phyloP scores from a whole-genome alignment of 2,888 invertebrate species.

The Drosophila phalerata region DNA sequence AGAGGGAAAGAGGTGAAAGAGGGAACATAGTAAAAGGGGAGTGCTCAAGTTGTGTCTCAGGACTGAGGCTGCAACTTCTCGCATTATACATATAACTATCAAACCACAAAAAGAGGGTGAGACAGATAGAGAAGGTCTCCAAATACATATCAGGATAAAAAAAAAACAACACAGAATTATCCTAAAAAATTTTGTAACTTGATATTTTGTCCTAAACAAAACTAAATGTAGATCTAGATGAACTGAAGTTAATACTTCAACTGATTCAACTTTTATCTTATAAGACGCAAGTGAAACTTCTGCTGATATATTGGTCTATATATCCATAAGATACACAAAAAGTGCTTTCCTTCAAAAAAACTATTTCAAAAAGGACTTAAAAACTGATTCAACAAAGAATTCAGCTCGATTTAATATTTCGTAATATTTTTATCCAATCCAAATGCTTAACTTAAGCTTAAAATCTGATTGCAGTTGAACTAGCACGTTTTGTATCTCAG shows the following conservation, averaged over 20 bases:
- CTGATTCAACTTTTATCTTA: too few relatives aligned
- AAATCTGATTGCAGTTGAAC: too few relatives aligned
- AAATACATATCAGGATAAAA: slow-evolving; percentile 7
- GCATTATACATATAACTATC: slow-evolving; percentile 41
- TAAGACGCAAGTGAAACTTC: too few relatives aligned
- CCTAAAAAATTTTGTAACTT: slow-evolving; percentile 5
- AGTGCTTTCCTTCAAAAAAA: too few relatives aligned
- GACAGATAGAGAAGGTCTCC: neutral
- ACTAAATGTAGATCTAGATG: neutral
- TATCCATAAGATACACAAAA: too few relatives aligned
- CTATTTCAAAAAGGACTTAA: too few relatives aligned
- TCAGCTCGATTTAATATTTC: neutral
- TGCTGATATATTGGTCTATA: too few relatives aligned
- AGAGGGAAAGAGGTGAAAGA: too few relatives aligned
- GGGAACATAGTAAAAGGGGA: slow-evolving; percentile 28
- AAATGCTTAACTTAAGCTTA: neutral
- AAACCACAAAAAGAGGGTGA: neutral
- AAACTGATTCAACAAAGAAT: neutral
- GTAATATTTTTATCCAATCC: neutral
- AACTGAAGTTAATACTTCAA: too few relatives aligned
- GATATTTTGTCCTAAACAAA: neutral
- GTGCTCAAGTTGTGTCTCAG: slow-evolving; percentile 23
- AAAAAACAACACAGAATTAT: slow-evolving; percentile 3
- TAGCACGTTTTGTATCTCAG: neutral
- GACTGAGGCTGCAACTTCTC: slow-evolving; percentile 23